Base-by-base conservation (phyloP, 2,113 vertebrate species). In the Chaenogobius annularis region DNA sequence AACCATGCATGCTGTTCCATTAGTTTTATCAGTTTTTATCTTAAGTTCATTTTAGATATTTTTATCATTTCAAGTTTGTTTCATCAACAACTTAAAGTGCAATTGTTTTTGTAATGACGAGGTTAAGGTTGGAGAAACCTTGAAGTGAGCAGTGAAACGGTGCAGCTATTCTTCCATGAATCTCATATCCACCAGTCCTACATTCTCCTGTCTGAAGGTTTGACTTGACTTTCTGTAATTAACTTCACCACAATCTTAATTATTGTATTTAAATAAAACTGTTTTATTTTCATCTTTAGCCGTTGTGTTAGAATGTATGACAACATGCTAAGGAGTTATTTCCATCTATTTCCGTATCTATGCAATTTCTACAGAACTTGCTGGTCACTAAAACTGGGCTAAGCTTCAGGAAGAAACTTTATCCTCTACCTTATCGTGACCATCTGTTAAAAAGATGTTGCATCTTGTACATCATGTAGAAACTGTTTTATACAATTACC, bases 341-440 rank as follows among this genome's bases (percentile, higher is more conserved):
- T 77, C 20, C 40, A 56, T 64, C 22, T 75, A 66, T 76, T 70
- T 54, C 85, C 86, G 64, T 88, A 87, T 93, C 92, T 94, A 94
- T 94, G 93, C 93, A 94, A 94, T 90, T 85, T 86, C 73, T 81
- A 83, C 86, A 68, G 56, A 65, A 89, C 84, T 76, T 76, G 78
- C 86, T 85, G 75, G 84, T 87, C 78, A 77, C 72, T 61, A 75
- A 77, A 81, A 85, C 83, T 87, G 88, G 86, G 85, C 83, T 73
- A 52, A 74, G 75, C 85, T 89, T 91, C 86, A 90, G 90, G 90
- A 90, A 88, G 62, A 81, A 80, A 69, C 61, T 37, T 67, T 77
- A 61, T 73, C 79, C 72, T 64, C 65, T 66, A 71, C 77, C 73
- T 56, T 68, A 75, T 46, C 14, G 20, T 62, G 50, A 65, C 65